Evolutionary conservation across 2,797 vertebrate species (phyloP).

Genomic region (Rhinatrema bivittatum): DNA sequence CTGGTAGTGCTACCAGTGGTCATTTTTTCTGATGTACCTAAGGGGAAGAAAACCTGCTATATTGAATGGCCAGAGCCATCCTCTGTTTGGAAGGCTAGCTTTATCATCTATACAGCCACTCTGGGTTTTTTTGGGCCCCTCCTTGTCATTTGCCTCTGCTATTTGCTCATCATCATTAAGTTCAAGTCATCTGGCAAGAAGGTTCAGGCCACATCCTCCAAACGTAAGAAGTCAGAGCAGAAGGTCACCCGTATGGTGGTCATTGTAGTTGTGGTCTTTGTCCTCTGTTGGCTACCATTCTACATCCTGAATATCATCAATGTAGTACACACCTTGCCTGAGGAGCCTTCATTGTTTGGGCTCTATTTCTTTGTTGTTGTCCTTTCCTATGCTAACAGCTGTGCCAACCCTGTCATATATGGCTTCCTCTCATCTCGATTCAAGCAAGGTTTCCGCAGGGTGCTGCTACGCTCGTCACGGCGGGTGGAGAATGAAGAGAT

Average conservation of each 20-base stretch:
- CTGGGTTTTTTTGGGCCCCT: constrained; percentile 90
- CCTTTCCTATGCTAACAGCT: constrained; percentile 90
- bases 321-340: constrained; percentile 80
- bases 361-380: constrained; percentile 90
- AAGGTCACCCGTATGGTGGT: constrained; percentile 94
- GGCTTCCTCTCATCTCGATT: constrained; percentile 94
- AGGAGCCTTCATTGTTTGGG: constrained; percentile 77
- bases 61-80: constrained; percentile 93
- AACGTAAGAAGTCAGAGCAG: constrained; percentile 81
- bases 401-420: constrained; percentile 91
- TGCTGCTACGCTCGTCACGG: constrained; percentile 58
- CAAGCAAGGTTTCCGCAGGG: constrained; percentile 86
- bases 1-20: constrained; percentile 90
- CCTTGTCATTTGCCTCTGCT: constrained; percentile 90
- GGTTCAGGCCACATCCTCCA: constrained; percentile 72
- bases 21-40: constrained; percentile 85
- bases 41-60: constrained; percentile 84
- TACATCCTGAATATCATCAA: constrained; percentile 93
- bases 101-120: constrained; percentile 87
- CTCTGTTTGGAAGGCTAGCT: constrained; percentile 79
- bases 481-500: constrained; percentile 51
- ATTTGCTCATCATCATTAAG: constrained; percentile 86
- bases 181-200: constrained; percentile 76
- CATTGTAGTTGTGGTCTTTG: constrained; percentile 84
- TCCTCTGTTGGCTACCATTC: constrained; percentile 94